Conservation (phyloP, 2,888 invertebrate species). For the Hoplodrina ambigua region DNA sequence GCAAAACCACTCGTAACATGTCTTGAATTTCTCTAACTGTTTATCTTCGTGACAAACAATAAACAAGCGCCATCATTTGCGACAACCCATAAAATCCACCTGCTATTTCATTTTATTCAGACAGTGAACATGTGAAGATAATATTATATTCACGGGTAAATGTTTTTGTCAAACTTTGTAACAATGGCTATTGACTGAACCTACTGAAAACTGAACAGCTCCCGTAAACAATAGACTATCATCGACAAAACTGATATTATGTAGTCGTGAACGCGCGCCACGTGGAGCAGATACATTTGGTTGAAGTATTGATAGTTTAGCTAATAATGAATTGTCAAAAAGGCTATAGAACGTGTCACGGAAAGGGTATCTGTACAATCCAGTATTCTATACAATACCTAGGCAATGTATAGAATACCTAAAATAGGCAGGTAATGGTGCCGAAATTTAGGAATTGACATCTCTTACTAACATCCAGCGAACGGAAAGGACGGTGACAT, state of each 20-base stretch:
- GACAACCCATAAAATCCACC: neutral
- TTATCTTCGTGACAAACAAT: too few relatives aligned
- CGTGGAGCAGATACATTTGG: neutral
- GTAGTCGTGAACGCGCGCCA: neutral
- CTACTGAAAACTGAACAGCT: constrained; percentile 30
- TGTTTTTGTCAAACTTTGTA: constrained; percentile 27
- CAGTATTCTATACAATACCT: too few relatives aligned
- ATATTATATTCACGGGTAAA: constrained; percentile 11
- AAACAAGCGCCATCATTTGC: too few relatives aligned
- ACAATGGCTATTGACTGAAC: constrained; percentile 36
- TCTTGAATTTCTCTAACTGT: too few relatives aligned
- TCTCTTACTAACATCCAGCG: too few relatives aligned
- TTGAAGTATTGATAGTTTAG: constrained; percentile 7
- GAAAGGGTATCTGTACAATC: too few relatives aligned
- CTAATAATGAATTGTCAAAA: neutral
- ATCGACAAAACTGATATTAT: constrained; percentile 21
- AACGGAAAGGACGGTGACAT: too few relatives aligned
- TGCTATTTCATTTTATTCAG: neutral
- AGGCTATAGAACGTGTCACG: too few relatives aligned
- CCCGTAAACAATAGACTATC: constrained; percentile 17
- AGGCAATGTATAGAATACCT: too few relatives aligned
- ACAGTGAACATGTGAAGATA: constrained; percentile 5
- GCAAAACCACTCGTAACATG: too few relatives aligned
- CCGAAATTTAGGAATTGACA: too few relatives aligned
- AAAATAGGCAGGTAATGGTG: too few relatives aligned